phyloP scores from a whole-genome alignment of 2,888 invertebrate species.

The Caenorhabditis sp. region DNA sequence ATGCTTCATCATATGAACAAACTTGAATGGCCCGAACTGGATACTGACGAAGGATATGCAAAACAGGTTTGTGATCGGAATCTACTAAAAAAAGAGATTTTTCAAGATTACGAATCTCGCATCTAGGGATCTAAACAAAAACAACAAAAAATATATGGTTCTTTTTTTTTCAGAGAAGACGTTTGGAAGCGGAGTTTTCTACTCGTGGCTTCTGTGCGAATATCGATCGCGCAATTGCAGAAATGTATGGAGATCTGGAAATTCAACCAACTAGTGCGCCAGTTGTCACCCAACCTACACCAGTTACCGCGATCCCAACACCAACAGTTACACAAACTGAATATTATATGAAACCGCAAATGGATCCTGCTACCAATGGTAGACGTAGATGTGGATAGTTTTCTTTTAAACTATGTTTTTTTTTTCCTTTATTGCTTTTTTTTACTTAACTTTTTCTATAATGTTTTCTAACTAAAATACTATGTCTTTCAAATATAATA shows the following conservation, averaged over 20 bases:
- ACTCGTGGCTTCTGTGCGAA: constrained; percentile 64
- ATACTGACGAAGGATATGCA: constrained; percentile 62
- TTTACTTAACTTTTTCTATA: constrained; percentile 1
- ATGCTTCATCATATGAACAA: constrained; percentile 68
- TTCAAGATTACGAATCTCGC: not conserved
- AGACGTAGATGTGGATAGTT: not conserved
- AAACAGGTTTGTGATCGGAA: constrained; percentile 54
- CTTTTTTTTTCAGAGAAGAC: constrained; percentile 55
- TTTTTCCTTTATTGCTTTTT: not conserved
- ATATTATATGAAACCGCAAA: not conserved
- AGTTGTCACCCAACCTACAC: not conserved
- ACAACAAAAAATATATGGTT: constrained; percentile 24
- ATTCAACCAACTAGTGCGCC: not conserved
- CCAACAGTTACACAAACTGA: constrained; percentile 3
- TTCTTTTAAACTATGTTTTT: not conserved
- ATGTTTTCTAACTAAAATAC: too few species aligned
- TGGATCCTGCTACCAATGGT: not conserved
- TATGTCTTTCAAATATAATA: not conserved
- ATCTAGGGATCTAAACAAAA: not conserved
- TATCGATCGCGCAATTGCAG: constrained; percentile 64
- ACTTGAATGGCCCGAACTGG: constrained; percentile 64
- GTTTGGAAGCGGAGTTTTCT: constrained; percentile 66
- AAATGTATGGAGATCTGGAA: constrained; percentile 52
- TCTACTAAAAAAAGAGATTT: not conserved
- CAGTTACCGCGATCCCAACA: not conserved